These are phyloP conservation scores for Paramuricea clavata DNA, from an alignment of 92 coral and sea anemone genomes.

Conservation along the genomic window DNA sequence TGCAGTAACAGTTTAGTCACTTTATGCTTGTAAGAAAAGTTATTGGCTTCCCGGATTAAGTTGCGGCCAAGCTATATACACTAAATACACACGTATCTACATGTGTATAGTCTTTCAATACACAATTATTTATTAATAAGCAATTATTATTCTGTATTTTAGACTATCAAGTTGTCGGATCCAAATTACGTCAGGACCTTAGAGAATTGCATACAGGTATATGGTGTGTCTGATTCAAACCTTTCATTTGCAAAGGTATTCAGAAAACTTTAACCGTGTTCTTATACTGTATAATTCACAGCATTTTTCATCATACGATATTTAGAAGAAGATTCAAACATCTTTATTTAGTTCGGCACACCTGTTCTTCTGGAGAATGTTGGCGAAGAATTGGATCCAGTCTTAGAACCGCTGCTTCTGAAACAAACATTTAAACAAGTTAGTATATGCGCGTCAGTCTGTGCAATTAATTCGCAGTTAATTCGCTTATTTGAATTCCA, in stretches of 20 bases:
- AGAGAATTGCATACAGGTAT: slow-evolving; percentile 95
- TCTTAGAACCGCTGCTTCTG: slow-evolving; percentile 87
- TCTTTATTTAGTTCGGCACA: slow-evolving; percentile 81
- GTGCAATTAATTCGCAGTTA: too few relatives aligned
- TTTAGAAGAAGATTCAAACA: not conserved
- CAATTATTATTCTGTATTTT: not conserved
- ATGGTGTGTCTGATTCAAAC: not conserved
- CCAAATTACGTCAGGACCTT: slow-evolving; percentile 89
- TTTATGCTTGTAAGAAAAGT: too few relatives aligned
- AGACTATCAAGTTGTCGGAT: slow-evolving; percentile 93
- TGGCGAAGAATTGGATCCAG: slow-evolving; percentile 95
- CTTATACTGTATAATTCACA: too few relatives aligned
- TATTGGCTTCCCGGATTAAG: too few relatives aligned
- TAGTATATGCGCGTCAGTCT: not conserved
- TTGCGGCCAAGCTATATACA: too few relatives aligned
- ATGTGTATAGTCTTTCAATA: not conserved
- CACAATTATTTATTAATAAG: too few relatives aligned
- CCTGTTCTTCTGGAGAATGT: slow-evolving; percentile 97
- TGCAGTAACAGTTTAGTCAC: too few relatives aligned
- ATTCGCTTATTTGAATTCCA: too few relatives aligned
- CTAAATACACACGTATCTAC: too few relatives aligned
- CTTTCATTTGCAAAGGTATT: too few relatives aligned
- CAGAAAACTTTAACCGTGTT: too few relatives aligned
- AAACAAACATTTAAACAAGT: slow-evolving; percentile 97
- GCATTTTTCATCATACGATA: too few relatives aligned